phyloP scores from a whole-genome alignment of 2,113 vertebrate species.

The Nipponia nippon region DNA sequence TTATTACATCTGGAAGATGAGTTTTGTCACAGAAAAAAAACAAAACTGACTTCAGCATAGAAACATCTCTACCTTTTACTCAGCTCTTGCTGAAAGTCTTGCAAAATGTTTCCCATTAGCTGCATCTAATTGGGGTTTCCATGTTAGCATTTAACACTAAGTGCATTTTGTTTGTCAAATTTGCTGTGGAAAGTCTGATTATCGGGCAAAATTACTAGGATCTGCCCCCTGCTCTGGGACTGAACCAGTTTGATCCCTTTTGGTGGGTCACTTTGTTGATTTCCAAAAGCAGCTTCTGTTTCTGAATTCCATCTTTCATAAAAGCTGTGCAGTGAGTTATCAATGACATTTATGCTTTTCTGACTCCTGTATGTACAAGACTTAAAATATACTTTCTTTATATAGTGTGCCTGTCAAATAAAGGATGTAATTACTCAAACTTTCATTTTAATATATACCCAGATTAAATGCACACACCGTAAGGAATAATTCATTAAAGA shows the following conservation, averaged over 20 bases:
- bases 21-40: no score
- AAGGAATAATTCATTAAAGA: constrained; percentile 5
- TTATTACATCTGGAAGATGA: no score
- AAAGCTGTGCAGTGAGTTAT: neutral
- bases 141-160: neutral
- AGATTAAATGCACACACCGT: neutral
- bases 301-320: neutral
- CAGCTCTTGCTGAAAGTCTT: no score
- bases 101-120: no score
- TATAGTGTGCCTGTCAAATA: neutral
- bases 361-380: neutral
- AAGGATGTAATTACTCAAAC: neutral
- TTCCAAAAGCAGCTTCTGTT: neutral
- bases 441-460: neutral
- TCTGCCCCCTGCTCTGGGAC: neutral
- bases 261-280: neutral
- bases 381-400: neutral
- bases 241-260: neutral
- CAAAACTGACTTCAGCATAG: no score
- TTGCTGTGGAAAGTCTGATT: neutral
- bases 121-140: no score
- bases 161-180: neutral
- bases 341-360: neutral
- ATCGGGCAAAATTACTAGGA: neutral
- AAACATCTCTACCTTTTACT: no score